Evolutionary conservation across 2,797 vertebrate species (phyloP), one percentile per base, ranked within the genome.

Genomic region (Carapus acus): DNA sequence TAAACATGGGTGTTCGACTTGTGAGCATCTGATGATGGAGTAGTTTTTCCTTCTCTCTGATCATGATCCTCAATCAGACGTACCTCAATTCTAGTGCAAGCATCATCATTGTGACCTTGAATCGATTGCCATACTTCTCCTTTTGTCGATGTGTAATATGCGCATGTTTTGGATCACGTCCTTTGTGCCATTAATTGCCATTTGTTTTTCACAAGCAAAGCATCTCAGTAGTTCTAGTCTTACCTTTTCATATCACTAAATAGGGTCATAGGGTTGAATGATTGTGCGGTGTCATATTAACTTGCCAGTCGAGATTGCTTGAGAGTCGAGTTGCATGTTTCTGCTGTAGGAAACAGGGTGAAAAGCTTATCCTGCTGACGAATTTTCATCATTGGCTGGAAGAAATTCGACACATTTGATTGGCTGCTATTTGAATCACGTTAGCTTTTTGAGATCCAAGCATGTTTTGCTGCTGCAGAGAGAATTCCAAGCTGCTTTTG

Each of bases 231-330:
- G 15, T 39, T 21, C 51, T 57, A 44, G 20, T 56, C 50, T 43
- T 48, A 19, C 7, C 13, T 27, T 14, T 51, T 21, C 11, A 1
- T 0, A 22, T 7, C 31, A 33, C 6, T 33, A 33, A 33, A 3
- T 33, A 27, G 31, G 31, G 12, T 33, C 6, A 33, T 33, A 13
- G 46, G 55, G 23, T 57, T 60, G 44, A 61, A 65, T 63, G 4
- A 51, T 1, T 4, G 14, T 33, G 14, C 31, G 9, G 31, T 33
- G 9, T 33, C 14, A 3, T 7, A 11, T 33, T 63, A 58, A 42
- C 66, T 73, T 74, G 79, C 77, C 76, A 53, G 24, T 76, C 74
- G 81, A 86, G 84, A 85, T 84, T 83, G 57, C 36, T 17, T 41
- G 19, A 21, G 23, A 18, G 42, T 52, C 3, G 33, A 56, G 58